Base-by-base conservation (phyloP, 2,888 invertebrate species). In the Pecten maximus region DNA sequence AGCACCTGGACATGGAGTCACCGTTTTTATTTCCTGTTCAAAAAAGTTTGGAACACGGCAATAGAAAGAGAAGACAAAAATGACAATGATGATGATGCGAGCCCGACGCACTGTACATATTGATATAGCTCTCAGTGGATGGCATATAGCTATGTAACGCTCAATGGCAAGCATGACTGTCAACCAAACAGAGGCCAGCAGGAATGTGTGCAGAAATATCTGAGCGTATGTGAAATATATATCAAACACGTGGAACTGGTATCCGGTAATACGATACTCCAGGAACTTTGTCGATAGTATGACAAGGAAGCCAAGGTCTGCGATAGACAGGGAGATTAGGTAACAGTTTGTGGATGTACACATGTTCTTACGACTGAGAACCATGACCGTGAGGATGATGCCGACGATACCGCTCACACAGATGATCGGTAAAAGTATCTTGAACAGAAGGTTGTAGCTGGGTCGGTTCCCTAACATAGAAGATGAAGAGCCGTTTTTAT, bases 331-430 rank as follows among this genome's bases (percentile, higher is more conserved):
- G 1, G 95, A 96, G 39, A 94, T 96, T 40, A 96, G 93, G 92
- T 96, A 96, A 90, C 95, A 95, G 93, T 96, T 96, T 3, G 96
- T 96, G 6, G 96, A 96, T 15, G 96, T 96, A 88, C 94, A 95
- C 96, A 96, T 96, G 87, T 95, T 95, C 91, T 96, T 96, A 4
- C 95, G 93, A 88, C 95, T 96, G 8, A 96, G 93, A 6, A 96
- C 96, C 39, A 96, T 94, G 60, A 96, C 94, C 0, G 96, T 96
- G 8, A 96, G 91, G 12, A 95, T 92, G 28, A 96, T 96, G 16
- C 96, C 96, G 2, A 96, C 90, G 86, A 96, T 96, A 8, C 96
- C 96, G 54, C 94, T 90, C 1, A 94, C 89, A 89, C 96, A 95
- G 23, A 96, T 92, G 10, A 95, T 91, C 0, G 96, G 96, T 50